Percentiles rank a stretch among this genome's conserved stretches.
Conservation (phyloP, 2,888 invertebrate genomes). For the Nemoura dubitans region DNA sequence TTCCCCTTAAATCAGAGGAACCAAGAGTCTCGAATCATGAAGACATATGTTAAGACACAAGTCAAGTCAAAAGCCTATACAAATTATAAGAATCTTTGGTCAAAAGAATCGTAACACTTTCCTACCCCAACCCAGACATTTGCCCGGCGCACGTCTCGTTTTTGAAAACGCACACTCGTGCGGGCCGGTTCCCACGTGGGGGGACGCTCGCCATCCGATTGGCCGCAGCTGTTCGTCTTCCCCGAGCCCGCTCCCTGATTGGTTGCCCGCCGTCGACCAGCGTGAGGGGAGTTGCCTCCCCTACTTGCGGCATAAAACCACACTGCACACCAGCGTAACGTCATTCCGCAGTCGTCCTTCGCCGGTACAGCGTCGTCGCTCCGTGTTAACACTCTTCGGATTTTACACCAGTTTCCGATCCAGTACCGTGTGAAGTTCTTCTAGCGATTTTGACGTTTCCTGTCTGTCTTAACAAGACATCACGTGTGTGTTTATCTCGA, state of each 20-base stretch:
- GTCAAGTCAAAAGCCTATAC: too few relatives aligned
- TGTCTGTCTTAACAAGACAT: neutral
- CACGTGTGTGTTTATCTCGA: constrained; percentile 31
- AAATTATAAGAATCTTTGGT: too few relatives aligned
- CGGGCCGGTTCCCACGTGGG: neutral
- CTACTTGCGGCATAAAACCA: neutral
- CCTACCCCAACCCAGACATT: neutral
- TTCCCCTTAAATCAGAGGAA: too few relatives aligned
- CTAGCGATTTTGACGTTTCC: neutral
- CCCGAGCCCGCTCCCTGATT: neutral
- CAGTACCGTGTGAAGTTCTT: constrained; percentile 39
- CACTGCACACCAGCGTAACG: neutral
- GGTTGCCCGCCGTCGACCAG: neutral
- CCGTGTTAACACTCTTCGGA: neutral
- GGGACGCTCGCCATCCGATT: constrained; percentile 1
- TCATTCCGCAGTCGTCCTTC: neutral
- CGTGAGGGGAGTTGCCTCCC: neutral
- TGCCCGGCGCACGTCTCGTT: neutral
- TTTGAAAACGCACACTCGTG: constrained; percentile 9
- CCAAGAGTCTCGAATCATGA: too few relatives aligned
- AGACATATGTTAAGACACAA: too few relatives aligned
- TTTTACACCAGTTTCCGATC: neutral
- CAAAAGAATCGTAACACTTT: too few relatives aligned
- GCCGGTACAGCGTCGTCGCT: neutral
- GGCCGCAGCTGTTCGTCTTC: constrained; percentile 28